Base-by-base conservation (phyloP, 2,888 invertebrate species). In the Phaedon cochleariae region DNA sequence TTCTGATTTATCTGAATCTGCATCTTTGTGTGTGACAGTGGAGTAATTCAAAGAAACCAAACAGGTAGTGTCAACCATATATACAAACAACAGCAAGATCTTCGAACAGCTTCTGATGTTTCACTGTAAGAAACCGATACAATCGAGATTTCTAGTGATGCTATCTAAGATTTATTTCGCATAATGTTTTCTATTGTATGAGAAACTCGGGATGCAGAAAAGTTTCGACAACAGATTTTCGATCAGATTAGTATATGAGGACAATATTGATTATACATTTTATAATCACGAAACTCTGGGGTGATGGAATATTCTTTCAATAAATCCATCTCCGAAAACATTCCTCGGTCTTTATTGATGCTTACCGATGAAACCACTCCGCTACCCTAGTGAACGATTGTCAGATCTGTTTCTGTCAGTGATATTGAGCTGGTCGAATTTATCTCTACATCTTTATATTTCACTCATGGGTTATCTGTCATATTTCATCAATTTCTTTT, bases 61-160 rank as follows among this genome's bases (percentile, higher is more conserved):
- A n/a, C n/a, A n/a, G 29, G 29, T 6, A 29, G 34, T 9, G 34
- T 34, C 34, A 12, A 34, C 12, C 6, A 34, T 2, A 34, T 2
- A 34, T 34, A 70, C 64, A 67, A 68, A 70, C 70, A 66, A 65
- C 58, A 48, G 65, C 63, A 68, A 68, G 65, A 65, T 70, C 65
- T 63, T 55, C 60, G 63, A 67, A 68, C 68, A 59, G 61, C 64
- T 68, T 68, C 66, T 54, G 68, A 64, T 64, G 65, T 63, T 70
- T 67, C 60, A 48, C 63, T 61, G 41, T 60, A 64, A 59, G 53
- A 29, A 52, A 34, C 55, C 46, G 69, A 69, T 69, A 67, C 59
- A 55, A 69, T 69, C 69, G 52, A 22, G 46, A 46, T 61, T 61
- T 54, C 34, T 2, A 34, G 34, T 34, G 34, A 34, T 34, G 34